Evolutionary conservation across 2,797 vertebrate genomes (phyloP), one percentile per base, ranked within the genome.

Genomic region (Helostoma temminkii): DNA sequence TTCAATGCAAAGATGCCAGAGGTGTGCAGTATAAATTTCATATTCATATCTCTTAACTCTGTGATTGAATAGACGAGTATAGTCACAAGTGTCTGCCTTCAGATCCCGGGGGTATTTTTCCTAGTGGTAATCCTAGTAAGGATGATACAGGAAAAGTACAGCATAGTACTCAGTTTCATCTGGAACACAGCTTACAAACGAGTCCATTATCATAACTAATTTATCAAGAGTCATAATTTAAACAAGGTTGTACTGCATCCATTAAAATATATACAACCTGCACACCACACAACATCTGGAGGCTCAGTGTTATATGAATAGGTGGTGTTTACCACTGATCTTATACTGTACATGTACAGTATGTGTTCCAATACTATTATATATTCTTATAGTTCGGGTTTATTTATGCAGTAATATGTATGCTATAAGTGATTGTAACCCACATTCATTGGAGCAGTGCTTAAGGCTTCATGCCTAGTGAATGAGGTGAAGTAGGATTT

Each of bases 11-110:
- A 47, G 19, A 16, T 5, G 3, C 14, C 14, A 15, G 26, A 59
- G 19, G 42, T 73, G 56, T 47, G 55, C 66, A 66, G 18, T 16
- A 14, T 25, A 54, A 48, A 80, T 45, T 47, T 18, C 55, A 39
- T 47, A 7, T 21, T 49, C 41, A 5, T 22, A 15, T 34, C 14
- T 66, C 53, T 14, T 26, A 59, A 62, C 34, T 32, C 18, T 25
- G 42, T 71, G 69, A 73, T 43, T 65, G 67, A 16, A 58, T 18
- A 48, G 37, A 59, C 4, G 41, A 43, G 62, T 58, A 53, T 54
- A 53, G 52, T 58, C 56, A 54, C 50, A 28, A 52, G 25, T 21
- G 61, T 30, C 39, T 68, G 48, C 66, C 66, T 36, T 46, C 47
- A 66, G 65, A 63, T 66, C 54, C 14, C 15, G 4, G 19, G 42